Percentiles rank a stretch among this genome's conserved stretches.
Evolutionary conservation across 2,888 invertebrate species (phyloP).

Genomic region (Eupithecia abbreviata): DNA sequence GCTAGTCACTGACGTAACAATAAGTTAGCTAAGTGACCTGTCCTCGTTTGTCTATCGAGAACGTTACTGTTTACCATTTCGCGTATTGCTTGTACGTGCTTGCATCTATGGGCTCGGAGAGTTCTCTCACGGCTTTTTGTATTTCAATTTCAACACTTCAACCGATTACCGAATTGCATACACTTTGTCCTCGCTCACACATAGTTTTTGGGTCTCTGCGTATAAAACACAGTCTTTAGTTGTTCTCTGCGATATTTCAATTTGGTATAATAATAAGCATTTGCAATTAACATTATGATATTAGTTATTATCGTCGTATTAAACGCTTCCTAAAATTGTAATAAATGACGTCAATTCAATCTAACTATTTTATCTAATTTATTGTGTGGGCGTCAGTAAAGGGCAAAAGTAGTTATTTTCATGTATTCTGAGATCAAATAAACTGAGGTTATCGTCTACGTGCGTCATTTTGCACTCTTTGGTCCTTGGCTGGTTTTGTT

Average conservation of each 20-base stretch:
- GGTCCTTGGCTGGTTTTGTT: constrained; percentile 31
- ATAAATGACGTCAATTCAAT: constrained; percentile 58
- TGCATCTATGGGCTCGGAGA: constrained; percentile 27
- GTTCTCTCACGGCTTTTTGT: constrained; percentile 40
- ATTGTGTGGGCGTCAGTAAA: constrained; percentile 47
- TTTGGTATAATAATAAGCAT: background rate
- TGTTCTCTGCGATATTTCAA: background rate
- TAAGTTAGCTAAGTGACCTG: constrained; percentile 41
- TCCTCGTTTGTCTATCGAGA: constrained; percentile 39
- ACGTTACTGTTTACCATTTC: constrained; percentile 40
- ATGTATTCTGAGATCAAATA: constrained; percentile 44
- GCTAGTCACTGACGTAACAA: constrained; percentile 34
- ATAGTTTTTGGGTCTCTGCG: constrained; percentile 32
- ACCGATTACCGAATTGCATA: constrained; percentile 36
- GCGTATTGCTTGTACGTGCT: constrained; percentile 30
- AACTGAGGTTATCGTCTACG: constrained; percentile 50
- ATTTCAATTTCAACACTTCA: constrained; percentile 31
- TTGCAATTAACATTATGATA: background rate
- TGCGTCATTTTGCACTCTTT: constrained; percentile 41
- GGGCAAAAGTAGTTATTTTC: constrained; percentile 48
- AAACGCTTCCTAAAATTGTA: constrained; percentile 3
- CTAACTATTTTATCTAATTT: constrained; percentile 46
- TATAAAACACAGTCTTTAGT: background rate
- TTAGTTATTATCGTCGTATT: background rate
- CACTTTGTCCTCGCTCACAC: constrained; percentile 39